Evolutionary conservation across 2,888 invertebrate genomes (phyloP).

Genomic region (Heteropelma amictum): DNA sequence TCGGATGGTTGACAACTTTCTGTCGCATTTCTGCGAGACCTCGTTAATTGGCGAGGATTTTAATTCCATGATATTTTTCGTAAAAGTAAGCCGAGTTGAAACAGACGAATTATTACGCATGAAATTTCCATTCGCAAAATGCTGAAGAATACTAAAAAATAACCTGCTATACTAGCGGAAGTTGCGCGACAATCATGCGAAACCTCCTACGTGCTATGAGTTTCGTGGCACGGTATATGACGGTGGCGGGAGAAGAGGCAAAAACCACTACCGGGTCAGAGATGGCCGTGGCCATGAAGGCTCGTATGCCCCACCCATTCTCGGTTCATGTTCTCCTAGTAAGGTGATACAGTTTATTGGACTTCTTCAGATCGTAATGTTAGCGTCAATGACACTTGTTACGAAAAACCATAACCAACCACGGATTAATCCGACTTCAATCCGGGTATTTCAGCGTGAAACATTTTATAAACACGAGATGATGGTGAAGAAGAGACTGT

Average conservation of each 20-base stretch:
- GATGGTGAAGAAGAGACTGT: not conserved
- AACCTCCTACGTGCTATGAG: constrained; percentile 44
- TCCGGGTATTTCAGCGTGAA: not conserved
- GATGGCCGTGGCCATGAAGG: constrained; percentile 47
- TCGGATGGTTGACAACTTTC: no score
- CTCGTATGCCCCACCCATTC: constrained; percentile 51
- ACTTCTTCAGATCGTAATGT: constrained; percentile 75
- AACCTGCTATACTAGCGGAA: no score
- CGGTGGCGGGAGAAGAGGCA: constrained; percentile 13
- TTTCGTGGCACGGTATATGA: constrained; percentile 35
- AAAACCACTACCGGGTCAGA: constrained; percentile 27
- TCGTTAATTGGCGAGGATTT: no score
- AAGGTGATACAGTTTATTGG: constrained; percentile 76
- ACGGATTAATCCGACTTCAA: constrained; percentile 1
- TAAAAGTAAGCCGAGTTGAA: no score
- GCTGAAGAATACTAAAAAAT: no score
- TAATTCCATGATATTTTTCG: no score
- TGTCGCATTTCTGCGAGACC: no score
- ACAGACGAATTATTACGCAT: no score
- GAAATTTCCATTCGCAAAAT: no score
- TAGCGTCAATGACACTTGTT: constrained; percentile 66
- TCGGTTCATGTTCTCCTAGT: constrained; percentile 69
- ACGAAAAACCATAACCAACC: not conserved
- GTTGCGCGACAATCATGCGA: not conserved
- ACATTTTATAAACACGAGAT: no score